A percentile compares a stretch with the other conserved stretches of the same genome.
Conservation (phyloP, 64 coral and sea anemone species). For the Pocillopora damicornis region DNA sequence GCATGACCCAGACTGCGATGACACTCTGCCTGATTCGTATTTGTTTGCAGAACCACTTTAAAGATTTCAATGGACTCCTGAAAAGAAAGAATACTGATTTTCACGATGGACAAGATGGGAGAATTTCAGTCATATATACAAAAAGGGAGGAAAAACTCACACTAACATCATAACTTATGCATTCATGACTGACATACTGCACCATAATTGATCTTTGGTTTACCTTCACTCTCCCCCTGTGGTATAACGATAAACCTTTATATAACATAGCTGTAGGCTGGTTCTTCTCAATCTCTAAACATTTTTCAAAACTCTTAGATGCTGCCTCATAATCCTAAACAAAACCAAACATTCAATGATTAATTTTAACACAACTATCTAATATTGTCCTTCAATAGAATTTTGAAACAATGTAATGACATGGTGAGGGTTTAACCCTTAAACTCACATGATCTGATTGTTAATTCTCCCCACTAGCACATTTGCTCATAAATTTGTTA, state of each 20-base stretch:
- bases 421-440: too few species aligned
- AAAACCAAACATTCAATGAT: background rate
- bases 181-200: background rate
- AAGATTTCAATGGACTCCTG: slow-evolving; percentile 82
- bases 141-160: too few species aligned
- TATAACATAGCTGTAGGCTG: slow-evolving; percentile 79
- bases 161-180: too few species aligned
- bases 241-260: slow-evolving; percentile 74
- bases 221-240: slow-evolving; percentile 84
- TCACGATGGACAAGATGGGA: background rate
- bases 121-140: too few species aligned
- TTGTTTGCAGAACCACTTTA: slow-evolving; percentile 60
- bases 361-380: too few species aligned
- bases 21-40: slow-evolving; percentile 69
- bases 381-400: too few species aligned
- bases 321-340: slow-evolving; percentile 69
- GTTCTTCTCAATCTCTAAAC: slow-evolving; percentile 56
- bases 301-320: slow-evolving; percentile 64
- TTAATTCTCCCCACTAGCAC: too few species aligned
- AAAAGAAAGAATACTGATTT: background rate
- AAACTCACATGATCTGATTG: too few species aligned
- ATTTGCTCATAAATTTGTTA: too few species aligned
- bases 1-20: slow-evolving; percentile 86
- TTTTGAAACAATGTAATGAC: too few species aligned
- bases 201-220: background rate